Base-by-base conservation (phyloP, 2,797 vertebrate species). In the Siniperca obscura region DNA sequence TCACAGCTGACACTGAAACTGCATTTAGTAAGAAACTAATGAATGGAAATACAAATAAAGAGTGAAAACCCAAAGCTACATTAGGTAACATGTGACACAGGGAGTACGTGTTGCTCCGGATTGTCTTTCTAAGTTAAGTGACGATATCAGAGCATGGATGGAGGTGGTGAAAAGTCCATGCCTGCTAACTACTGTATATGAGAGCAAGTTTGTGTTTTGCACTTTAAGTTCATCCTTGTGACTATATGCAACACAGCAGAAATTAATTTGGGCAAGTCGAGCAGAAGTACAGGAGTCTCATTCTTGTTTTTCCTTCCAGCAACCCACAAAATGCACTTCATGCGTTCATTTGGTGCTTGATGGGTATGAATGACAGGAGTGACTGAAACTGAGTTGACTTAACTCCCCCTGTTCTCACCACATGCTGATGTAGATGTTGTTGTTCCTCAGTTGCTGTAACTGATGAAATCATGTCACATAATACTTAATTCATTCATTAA, bases 281-380 rank as follows among this genome's bases (percentile, higher is more conserved):
- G 27, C 60, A 56, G 46, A 36, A 12, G 11, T 8, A 36, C 30
- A 67, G 50, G 13, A 76, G 36, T 56, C 7, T 80, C 55, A 13
- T 25, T 60, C 21, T 1, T 38, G 60, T 40, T 73, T 36, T 62
- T 64, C 50, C 50, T 55, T 64, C 19, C 68, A 81, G 30, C 75
- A 57, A 62, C 46, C 25, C n/a, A 48, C 42, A 81, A 86, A 80
- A 72, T 83, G 84, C 69, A 68, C 67, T 60, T 75, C 40, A 44
- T 86, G 72, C 38, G 1, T 56, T 76, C 36, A 59, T 74, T 64
- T 59, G 34, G 42, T 70, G 56, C 48, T 50, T 44, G 53, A 65
- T 70, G 69, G 46, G 3, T 64, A n/a, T 2, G 22, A 22, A 78
- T 27, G 38, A 59, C 65, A 46, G 25, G 10, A 56, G 40, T 22